Evolutionary conservation across 2,113 vertebrate genomes (phyloP).

Genomic region (Laticauda colubrina): DNA sequence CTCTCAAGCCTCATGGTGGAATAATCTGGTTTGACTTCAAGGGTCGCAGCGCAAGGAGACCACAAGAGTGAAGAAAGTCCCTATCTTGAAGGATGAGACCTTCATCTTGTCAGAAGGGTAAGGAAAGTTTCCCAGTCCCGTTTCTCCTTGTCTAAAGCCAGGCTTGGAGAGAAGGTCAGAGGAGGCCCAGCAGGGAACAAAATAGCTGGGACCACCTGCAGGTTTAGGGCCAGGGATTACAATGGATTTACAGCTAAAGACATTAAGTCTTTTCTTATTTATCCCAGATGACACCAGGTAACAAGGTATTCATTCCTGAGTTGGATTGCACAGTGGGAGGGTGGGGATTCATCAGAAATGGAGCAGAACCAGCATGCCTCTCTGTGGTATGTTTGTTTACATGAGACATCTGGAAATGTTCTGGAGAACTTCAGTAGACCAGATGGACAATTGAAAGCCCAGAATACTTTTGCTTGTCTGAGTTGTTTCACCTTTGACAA

Average conservation of each 20-base stretch:
- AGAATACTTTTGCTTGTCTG: background rate
- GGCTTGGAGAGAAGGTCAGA: background rate
- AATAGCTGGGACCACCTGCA: background rate
- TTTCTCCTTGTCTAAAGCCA: background rate
- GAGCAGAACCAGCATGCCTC: background rate
- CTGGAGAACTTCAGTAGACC: no score
- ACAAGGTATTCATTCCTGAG: background rate
- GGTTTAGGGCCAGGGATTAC: background rate
- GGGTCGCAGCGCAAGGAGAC: slow-evolving; percentile 78
- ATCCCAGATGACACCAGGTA: background rate
- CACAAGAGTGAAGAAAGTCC: slow-evolving; percentile 70
- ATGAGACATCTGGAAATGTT: background rate
- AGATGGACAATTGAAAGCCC: background rate
- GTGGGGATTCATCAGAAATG: background rate
- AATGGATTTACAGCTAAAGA: background rate
- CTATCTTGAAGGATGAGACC: slow-evolving; percentile 79
- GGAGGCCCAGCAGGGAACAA: background rate
- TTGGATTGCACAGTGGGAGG: background rate
- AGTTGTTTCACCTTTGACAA: background rate
- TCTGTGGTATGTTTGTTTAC: background rate
- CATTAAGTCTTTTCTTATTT: background rate
- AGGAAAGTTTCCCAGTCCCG: background rate
- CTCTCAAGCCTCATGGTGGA: no score
- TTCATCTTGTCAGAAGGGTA: slow-evolving; percentile 88
- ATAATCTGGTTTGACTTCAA: slow-evolving; percentile 44